Evolutionary conservation across 2,113 vertebrate genomes (phyloP), one percentile per base, ranked within the genome.

Genomic region (Steatornis caripensis): DNA sequence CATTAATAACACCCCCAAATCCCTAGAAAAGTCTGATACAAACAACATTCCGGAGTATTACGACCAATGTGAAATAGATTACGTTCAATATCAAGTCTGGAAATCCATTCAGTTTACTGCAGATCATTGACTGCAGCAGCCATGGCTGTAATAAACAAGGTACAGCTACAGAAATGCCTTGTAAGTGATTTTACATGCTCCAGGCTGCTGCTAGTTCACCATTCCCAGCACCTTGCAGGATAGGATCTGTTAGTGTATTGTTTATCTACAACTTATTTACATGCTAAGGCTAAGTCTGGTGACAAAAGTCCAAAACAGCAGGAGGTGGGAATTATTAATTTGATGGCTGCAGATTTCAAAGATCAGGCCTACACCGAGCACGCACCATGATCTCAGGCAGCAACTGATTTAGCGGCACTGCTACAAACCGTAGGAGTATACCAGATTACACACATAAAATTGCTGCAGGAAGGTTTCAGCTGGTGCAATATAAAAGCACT

Each of bases 41-140:
- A 91, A 88, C 36, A 77, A 29, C 78, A 71, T 81, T 93, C 90
- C 83, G 92, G 83, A 90, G 43, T 90, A 83, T 92, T 89, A 45
- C 5, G 2, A 86, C 41, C 11, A 18, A 75, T 36, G 30, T 90
- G 80, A 90, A 86, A 92, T 80, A 84, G 43, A 83, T 80, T 70
- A 36, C 64, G 66, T 77, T 92, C 68, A 86, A 34, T 74, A 60
- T 77, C 54, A 75, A 86, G 55, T 70, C 87, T 95, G 90, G 76
- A 95, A 94, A 93, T 68, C 68, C 72, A 93, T 96, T 93, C 64
- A 78, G 34, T 78, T 92, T 58, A n/a, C 75, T 87, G 68, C 61
- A 78, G 66, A 61, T 72, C 76, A 94, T 46, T 88, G 75, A 80
- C 49, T 89, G 83, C 61, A 92, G 65, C 61, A 95, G 65, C 57